A percentile compares a stretch with the other conserved stretches of the same genome.
phyloP scores from a whole-genome alignment of 2,113 vertebrate species.

The Psittacula cyanocephala region DNA sequence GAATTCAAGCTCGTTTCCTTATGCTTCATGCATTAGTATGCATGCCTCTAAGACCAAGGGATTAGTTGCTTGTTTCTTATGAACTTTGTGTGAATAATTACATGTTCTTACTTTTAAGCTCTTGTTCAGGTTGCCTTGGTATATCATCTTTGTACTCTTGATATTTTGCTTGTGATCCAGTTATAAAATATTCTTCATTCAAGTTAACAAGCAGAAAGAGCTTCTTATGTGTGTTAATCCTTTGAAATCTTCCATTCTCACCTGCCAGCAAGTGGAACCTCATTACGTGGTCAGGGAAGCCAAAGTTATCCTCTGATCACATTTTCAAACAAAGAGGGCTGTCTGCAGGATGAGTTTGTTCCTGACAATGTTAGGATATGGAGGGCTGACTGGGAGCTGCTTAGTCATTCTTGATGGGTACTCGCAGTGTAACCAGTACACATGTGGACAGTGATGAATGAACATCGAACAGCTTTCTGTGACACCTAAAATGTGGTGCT shows the following conservation, averaged over 20 bases:
- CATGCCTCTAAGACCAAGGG: background rate
- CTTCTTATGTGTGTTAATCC: background rate
- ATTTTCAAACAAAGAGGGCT: background rate
- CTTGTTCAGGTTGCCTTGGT: background rate
- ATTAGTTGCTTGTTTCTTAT: background rate
- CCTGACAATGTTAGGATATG: background rate
- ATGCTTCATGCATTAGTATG: background rate
- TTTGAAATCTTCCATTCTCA: background rate
- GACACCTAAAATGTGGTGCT: background rate
- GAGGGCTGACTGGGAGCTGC: background rate
- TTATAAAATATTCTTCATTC: background rate
- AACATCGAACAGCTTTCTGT: background rate
- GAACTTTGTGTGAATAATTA: background rate
- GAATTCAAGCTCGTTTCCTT: background rate
- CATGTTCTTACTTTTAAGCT: background rate
- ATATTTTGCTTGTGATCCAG: background rate
- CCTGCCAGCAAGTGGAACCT: accelerated
- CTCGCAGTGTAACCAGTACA: background rate
- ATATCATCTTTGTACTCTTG: background rate
- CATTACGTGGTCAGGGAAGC: background rate
- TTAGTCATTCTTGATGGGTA: background rate
- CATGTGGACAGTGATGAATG: background rate
- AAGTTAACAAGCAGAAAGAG: background rate
- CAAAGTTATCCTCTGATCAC: background rate
- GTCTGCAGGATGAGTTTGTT: background rate